Evolutionary conservation across 2,113 vertebrate genomes (phyloP), one percentile per base, ranked within the genome.

Genomic region (Sorex fumeus): DNA sequence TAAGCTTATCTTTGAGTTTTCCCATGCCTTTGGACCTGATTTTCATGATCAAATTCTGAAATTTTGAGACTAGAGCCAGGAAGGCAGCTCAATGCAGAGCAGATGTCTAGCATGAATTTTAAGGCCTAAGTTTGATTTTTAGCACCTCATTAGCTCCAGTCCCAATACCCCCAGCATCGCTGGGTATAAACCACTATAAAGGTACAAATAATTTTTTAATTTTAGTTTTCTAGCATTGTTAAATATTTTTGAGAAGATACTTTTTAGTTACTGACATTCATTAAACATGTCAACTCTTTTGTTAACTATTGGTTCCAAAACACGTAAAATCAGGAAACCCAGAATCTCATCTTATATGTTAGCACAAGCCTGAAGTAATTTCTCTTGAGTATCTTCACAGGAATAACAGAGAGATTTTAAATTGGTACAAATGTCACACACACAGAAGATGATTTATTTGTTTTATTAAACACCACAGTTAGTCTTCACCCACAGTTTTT

Each of bases 1-100:
- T 96, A 90, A 97, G 98, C 91, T 98, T 98, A 95, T 98, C 98
- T 93, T 93, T 95, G 98, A 98, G 98, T 93, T 98, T 98, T 70
- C 97, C 84, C 21, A 97, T 96, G 80, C 95, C 84, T 30, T 84
- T 64, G 18, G 93, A 69, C 94, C 60, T 70, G 50, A 40, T 69
- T 87, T 13, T 96, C 95, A 43, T 93, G 93, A 87, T 95, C 96
- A 95, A 94, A 98, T 74, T 98, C 96, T 96, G 95, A 95, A 96
- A 98, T 98, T 96, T 96, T 96, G 91, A 60, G 57, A 60, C 57
- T 21, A 23, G 57, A 23, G 21, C 19, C 57, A 60, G 57, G 57
- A 23, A 23, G 6, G 23, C 19, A 60, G 18, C 8, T 60, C 57
- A 60, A 60, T 60, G 57, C 57, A 60, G 57, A 60, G 19, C 19